These are phyloP conservation scores for Rhinophrynus dorsalis DNA, from an alignment of 2,797 vertebrate genomes.

Conservation along the genomic window DNA sequence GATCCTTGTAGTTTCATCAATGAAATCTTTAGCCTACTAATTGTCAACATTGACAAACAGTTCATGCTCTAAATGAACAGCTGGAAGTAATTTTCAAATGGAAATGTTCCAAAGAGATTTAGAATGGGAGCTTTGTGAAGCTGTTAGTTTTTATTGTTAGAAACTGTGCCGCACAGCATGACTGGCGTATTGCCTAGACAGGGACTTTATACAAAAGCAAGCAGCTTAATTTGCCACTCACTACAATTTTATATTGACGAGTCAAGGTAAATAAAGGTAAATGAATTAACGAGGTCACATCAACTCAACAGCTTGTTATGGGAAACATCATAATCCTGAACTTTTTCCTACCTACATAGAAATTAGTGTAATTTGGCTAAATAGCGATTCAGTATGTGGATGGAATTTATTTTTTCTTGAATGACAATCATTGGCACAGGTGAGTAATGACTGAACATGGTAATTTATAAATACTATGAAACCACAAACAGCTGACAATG, in stretches of 20 bases:
- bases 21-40: conserved; percentile 76
- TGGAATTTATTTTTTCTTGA: not conserved
- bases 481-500: not conserved
- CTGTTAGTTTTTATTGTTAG: conserved; percentile 45
- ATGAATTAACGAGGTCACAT: conserved; percentile 38
- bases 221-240: conserved; percentile 28
- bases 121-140: conserved; percentile 34
- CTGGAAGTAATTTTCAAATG: conserved; percentile 57
- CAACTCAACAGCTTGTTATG: conserved; percentile 33
- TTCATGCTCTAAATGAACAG: conserved; percentile 74
- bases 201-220: conserved; percentile 29
- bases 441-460: not conserved
- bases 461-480: not conserved
- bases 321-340: conserved; percentile 22
- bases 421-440: not conserved
- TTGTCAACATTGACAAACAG: conserved; percentile 75
- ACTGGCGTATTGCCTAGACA: conserved; percentile 47
- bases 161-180: conserved; percentile 42
- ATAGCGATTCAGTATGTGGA: not conserved
- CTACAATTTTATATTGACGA: conserved; percentile 29
- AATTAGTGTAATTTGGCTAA: not conserved
- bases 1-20: conserved; percentile 73
- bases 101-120: conserved; percentile 54
- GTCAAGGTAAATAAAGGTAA: conserved; percentile 47
- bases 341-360: not conserved